Evolutionary conservation across 2,797 vertebrate genomes (phyloP).

Genomic region (Xyrichtys novacula): DNA sequence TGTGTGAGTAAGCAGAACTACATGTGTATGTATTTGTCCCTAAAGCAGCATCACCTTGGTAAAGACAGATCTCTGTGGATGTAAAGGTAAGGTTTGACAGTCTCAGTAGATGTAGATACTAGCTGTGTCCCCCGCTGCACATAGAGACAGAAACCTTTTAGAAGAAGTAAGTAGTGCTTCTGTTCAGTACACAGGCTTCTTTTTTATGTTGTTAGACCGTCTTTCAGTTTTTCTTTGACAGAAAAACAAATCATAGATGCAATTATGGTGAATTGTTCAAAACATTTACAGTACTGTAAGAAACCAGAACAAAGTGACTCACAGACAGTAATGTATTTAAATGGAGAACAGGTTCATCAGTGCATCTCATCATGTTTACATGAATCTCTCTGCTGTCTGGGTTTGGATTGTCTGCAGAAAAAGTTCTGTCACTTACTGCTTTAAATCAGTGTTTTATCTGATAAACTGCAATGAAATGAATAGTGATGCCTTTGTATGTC

Average conservation of each 20-base stretch:
- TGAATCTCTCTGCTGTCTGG: slow-evolving; percentile 24
- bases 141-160: slow-evolving; percentile 28
- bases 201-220: background rate
- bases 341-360: slow-evolving; percentile 9
- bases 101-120: slow-evolving; percentile 34
- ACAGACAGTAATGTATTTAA: slow-evolving; percentile 4
- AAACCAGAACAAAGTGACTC: too few species aligned
- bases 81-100: slow-evolving; percentile 67
- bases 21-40: slow-evolving; percentile 66
- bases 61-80: slow-evolving; percentile 55
- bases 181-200: background rate
- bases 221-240: background rate
- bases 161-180: slow-evolving; percentile 4
- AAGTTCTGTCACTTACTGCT: background rate
- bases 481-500: too few species aligned
- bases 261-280: background rate
- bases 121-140: slow-evolving; percentile 30
- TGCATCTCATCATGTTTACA: slow-evolving; percentile 6
- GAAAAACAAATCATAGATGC: background rate
- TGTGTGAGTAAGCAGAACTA: slow-evolving; percentile 39
- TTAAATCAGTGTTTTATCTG: background rate
- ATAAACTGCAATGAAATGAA: too few species aligned
- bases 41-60: slow-evolving; percentile 64
- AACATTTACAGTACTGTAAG: too few species aligned
- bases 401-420: slow-evolving; percentile 15